A percentile compares a stretch with the other conserved stretches of the same genome.
Conservation (phyloP, 2,113 vertebrate species). For the Nycticebus coucang region DNA sequence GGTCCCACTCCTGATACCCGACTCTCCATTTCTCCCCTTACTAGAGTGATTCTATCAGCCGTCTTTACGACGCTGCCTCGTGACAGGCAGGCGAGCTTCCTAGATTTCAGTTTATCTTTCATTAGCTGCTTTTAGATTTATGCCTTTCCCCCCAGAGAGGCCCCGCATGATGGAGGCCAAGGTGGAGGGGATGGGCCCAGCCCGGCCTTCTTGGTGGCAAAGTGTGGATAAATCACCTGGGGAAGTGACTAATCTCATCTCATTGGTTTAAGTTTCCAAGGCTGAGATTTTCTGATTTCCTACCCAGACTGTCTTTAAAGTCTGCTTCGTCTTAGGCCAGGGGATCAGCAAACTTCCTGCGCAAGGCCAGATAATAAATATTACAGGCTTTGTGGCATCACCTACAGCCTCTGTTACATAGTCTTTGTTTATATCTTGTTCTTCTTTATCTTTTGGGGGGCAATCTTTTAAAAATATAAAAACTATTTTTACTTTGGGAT, state of each 20-base stretch:
- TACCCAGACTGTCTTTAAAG: background rate
- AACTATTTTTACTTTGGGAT: background rate
- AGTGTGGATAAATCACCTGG: background rate
- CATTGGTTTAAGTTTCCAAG: background rate
- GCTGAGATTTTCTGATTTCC: background rate
- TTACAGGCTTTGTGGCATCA: background rate
- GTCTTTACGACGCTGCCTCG: background rate
- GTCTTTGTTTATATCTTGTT: background rate
- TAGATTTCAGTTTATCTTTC: background rate
- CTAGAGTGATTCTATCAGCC: background rate
- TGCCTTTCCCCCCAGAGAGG: background rate
- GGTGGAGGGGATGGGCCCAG: background rate
- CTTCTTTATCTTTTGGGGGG: too few relatives aligned
- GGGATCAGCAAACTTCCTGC: background rate
- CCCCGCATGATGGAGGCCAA: background rate
- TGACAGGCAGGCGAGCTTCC: background rate
- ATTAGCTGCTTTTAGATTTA: background rate
- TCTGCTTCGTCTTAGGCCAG: background rate
- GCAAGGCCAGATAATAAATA: background rate
- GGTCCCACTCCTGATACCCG: background rate
- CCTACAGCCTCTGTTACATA: background rate
- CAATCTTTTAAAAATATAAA: background rate
- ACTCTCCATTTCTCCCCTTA: background rate
- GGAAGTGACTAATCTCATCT: background rate
- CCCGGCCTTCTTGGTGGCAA: rapidly evolving